Base-by-base conservation (phyloP, 2,888 invertebrate genomes). In the Pseudoips prasinana region DNA sequence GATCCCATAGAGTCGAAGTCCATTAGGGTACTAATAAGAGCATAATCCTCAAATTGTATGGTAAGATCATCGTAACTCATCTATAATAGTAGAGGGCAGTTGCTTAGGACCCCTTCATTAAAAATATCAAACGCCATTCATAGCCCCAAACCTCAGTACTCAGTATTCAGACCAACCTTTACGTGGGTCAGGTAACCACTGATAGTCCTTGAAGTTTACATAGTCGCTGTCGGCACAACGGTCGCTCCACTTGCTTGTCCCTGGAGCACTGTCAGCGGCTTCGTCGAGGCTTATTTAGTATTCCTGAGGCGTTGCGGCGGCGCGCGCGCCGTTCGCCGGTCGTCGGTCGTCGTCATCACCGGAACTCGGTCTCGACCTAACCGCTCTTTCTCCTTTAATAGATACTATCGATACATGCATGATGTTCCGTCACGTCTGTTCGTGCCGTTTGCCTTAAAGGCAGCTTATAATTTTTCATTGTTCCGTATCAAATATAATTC, bases 361-460 rank as follows among this genome's bases (percentile, higher is more conserved):
- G 83, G 83, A 83, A 79, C 73, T 70, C 43, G 39, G 55, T 56
- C 57, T 60, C 62, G 54, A 63, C 61, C 58, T 64, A 70, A 67
- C 62, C 60, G 64, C 68, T 73, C 54, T 61, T 73, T 73, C 68
- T 73, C 67, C 71, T 73, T 75, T 69, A 64, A 60, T 70, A 68
- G 70, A 75, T 69, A 42, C 43, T 62, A 73, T 72, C 63, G 56
- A 48, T 60, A 64, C 58, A 64, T 42, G 62, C 63, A 61, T 59
- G 57, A 60, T 42, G 47, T 60, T 48, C 53, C 46, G 51, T 53
- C 60, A 59, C 46, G 51, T 47, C 26, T 25, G 14, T 26, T 37
- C 28, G 25, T 18, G 29, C 24, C 28, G 43, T 28, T n/a, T 10
- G 14, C 8, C 33, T 10, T 32, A 31, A 37, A 27, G 22, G 19